Base-by-base conservation (phyloP, 2,888 invertebrate genomes). In the Troilus luridus region DNA sequence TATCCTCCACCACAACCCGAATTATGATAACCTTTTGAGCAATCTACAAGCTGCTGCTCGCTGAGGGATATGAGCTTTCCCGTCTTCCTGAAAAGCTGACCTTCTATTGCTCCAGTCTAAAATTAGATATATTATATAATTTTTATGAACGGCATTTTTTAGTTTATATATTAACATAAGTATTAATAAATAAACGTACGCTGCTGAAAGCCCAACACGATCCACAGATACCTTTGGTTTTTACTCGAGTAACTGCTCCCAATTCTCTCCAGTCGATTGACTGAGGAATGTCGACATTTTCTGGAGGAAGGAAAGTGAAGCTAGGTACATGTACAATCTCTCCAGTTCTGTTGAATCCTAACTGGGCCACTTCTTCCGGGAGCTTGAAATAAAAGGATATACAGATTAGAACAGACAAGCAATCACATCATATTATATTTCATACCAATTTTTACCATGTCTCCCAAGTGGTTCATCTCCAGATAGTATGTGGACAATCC, bases 81-180 rank as follows among this genome's bases (percentile, higher is more conserved):
- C n/a, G 67, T 67, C 11, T 67, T 67, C 12, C 67, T 67, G 21
- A 67, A 67, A 24, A 24, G n/a, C 24, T 67, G 67, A 12, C 67
- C 67, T 67, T 67, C 67, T 7, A 67, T 67, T n/a, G 67, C 67
- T 67, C 67, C 67, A 24, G 24, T 67, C 67, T 67, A 24, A 3
- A 67, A 67, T 24, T 67, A 67, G 24, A 67, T 67, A 67, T 67
- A n/a, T n/a, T n/a, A n/a, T n/a, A n/a, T n/a, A n/a, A n/a, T n/a
- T n/a, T n/a, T 24, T 24, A 24, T 67, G n/a, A n/a, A 67, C 0
- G 11, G 0, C n/a, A 24, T 67, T 67, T 1, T 0, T 64, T 9
- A 62, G 2, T 19, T 1, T 62, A 19, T 5, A n/a, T 10, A 9
- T 10, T 64, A 9, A 64, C 0, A 9, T 64, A 8, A 2, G 21